Conservation (phyloP, 2,113 vertebrate genomes). For the Todiramphus chloris region DNA sequence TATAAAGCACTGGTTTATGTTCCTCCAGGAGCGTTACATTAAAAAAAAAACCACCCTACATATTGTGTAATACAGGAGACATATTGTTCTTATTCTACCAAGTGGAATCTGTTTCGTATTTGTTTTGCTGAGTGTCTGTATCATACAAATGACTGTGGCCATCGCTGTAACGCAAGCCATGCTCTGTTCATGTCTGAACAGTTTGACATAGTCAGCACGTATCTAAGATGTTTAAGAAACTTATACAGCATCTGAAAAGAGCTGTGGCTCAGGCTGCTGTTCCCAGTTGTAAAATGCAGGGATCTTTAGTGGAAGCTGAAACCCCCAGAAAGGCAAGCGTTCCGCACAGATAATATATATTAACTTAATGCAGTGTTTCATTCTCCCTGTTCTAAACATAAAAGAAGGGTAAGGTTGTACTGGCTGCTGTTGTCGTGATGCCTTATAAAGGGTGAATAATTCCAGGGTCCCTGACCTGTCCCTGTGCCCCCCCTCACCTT, state of each 20-base stretch:
- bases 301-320: background rate
- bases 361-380: background rate
- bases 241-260: background rate
- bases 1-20: background rate
- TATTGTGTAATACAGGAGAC: background rate
- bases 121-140: background rate
- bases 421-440: background rate
- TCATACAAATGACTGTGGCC: background rate
- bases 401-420: background rate
- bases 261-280: background rate
- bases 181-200: background rate
- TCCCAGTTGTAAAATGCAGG: background rate
- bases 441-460: background rate
- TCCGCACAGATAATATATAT: background rate
- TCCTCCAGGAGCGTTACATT: background rate
- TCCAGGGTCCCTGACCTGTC: background rate
- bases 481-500: background rate
- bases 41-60: background rate
- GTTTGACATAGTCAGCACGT: background rate
- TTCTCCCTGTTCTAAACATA: background rate
- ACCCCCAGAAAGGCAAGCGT: background rate
- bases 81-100: background rate
- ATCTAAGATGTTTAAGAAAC: background rate
- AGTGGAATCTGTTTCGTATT: constrained; percentile 27
- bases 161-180: background rate